Conservation (phyloP, 2,113 vertebrate species). For the Bombycilla garrulus region DNA sequence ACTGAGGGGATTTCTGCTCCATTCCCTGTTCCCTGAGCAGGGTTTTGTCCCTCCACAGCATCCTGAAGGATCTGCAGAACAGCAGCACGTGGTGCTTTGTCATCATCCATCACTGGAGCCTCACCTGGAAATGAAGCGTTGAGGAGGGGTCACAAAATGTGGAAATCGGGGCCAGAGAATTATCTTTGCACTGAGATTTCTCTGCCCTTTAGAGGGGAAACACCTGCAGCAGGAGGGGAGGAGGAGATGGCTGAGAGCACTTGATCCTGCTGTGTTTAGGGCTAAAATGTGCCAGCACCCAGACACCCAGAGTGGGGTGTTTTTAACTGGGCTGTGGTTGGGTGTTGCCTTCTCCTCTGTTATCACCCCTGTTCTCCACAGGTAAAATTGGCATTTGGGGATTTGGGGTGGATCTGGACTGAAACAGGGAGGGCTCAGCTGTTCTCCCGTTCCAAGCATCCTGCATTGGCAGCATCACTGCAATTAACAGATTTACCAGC, state of each 20-base stretch:
- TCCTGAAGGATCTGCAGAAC: slow-evolving; percentile 74
- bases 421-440: not conserved
- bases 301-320: not conserved
- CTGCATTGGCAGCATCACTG: not conserved
- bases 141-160: not conserved
- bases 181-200: not conserved
- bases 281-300: not conserved
- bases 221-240: not conserved
- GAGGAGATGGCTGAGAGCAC: not conserved
- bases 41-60: not conserved
- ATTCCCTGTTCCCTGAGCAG: not conserved
- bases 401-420: not conserved
- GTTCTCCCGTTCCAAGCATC: not conserved
- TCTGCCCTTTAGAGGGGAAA: not conserved
- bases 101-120: not conserved
- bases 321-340: not conserved
- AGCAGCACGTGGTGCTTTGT: not conserved
- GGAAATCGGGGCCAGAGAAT: not conserved
- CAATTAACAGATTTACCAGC: not conserved
- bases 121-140: slow-evolving; percentile 46
- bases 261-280: not conserved
- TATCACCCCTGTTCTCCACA: not conserved
- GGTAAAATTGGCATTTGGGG: not conserved
- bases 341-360: not conserved
- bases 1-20: slow-evolving; percentile 46